These are phyloP conservation scores for Bucorvus abyssinicus DNA, from an alignment of 2,797 vertebrate genomes.

Conservation along the genomic window DNA sequence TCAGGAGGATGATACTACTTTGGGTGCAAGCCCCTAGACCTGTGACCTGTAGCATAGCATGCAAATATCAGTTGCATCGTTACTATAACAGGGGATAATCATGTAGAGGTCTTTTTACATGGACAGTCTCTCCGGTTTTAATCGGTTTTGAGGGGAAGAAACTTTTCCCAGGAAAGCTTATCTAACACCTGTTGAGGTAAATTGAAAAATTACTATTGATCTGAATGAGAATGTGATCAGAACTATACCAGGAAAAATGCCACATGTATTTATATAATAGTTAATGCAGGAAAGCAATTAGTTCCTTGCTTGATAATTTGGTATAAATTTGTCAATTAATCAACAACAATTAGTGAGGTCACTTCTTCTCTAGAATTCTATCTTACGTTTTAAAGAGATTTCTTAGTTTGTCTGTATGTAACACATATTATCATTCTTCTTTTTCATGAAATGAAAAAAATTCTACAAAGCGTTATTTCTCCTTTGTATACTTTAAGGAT, in stretches of 20 bases:
- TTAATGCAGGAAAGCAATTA: neutral
- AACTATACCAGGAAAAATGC: neutral
- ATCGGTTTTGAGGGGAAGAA: neutral
- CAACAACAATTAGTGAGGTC: neutral
- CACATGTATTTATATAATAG: neutral
- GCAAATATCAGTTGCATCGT: neutral
- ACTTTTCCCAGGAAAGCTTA: conserved; percentile 5
- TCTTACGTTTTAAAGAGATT: neutral
- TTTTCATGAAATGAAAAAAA: neutral
- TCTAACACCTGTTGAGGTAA: neutral
- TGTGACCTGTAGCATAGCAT: neutral
- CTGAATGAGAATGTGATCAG: neutral
- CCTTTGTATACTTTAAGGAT: neutral
- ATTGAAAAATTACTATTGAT: conserved; percentile 38
- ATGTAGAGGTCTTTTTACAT: neutral
- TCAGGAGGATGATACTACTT: neutral
- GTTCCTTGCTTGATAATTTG: neutral
- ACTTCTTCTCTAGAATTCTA: neutral
- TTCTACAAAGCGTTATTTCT: neutral
- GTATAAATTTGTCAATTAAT: neutral
- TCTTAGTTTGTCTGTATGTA: neutral
- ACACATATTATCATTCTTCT: neutral
- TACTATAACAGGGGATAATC: neutral
- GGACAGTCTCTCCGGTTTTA: neutral
- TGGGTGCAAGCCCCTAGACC: neutral